A percentile compares a stretch with the other conserved stretches of the same genome.
phyloP scores from a whole-genome alignment of 64 coral and sea anemone genomes.

The Platygyra sinensis region DNA sequence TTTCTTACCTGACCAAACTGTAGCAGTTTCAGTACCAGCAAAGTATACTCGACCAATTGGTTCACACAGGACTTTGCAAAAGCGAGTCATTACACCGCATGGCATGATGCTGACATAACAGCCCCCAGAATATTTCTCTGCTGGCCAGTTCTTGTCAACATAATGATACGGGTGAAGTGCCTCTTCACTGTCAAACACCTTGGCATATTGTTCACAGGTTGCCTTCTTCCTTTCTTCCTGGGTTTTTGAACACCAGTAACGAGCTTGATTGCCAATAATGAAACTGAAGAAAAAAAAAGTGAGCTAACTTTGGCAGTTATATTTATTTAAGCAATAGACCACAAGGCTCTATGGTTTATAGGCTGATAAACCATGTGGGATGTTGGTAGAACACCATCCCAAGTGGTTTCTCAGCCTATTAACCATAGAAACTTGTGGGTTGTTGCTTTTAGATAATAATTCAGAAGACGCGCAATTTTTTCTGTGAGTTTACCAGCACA shows the following conservation, averaged over 20 bases:
- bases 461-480: too few relatives aligned
- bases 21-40: constrained; percentile 98
- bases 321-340: too few relatives aligned
- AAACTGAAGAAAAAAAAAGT: constrained; percentile 32
- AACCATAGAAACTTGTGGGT: too few relatives aligned
- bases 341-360: too few relatives aligned
- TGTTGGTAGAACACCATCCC: too few relatives aligned
- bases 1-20: constrained; percentile 84
- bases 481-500: too few relatives aligned
- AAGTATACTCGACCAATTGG: constrained; percentile 87
- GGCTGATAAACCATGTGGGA: too few relatives aligned
- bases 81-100: constrained; percentile 84
- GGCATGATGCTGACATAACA: constrained; percentile 88
- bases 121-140: constrained; percentile 96
- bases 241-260: constrained; percentile 79
- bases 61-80: constrained; percentile 55
- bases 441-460: too few relatives aligned
- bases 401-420: too few relatives aligned
- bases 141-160: constrained; percentile 99
- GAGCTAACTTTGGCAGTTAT: too few relatives aligned
- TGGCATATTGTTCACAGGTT: constrained; percentile 88
- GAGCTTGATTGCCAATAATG: constrained; percentile 91
- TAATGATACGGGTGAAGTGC: constrained; percentile 85
- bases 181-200: constrained; percentile 78
- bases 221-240: constrained; percentile 94